Percentiles rank a stretch among this genome's conserved stretches.
phyloP scores from a whole-genome alignment of 2,113 vertebrate genomes.

The Romanogobio albipinnatus region DNA sequence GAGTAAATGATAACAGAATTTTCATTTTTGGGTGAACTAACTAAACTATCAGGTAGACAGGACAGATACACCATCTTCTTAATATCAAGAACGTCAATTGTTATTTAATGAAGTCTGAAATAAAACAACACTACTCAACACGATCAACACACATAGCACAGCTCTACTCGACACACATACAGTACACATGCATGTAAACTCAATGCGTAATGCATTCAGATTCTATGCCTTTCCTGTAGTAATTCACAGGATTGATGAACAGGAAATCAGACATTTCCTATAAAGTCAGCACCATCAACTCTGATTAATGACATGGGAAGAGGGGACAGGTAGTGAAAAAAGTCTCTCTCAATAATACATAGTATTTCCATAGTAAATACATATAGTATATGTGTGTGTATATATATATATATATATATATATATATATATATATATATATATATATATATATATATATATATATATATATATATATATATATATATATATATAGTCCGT shows the following conservation, averaged over 20 bases:
- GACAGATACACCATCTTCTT: not conserved
- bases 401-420: too few species aligned
- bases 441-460: too few species aligned
- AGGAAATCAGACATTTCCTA: constrained; percentile 66
- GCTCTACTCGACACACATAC: not conserved
- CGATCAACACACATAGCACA: not conserved
- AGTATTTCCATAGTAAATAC: not conserved
- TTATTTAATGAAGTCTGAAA: constrained; percentile 35
- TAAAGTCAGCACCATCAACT: constrained; percentile 55
- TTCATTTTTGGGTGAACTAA: not conserved
- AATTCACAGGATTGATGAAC: constrained; percentile 48
- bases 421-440: too few species aligned
- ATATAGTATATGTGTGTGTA: too few species aligned
- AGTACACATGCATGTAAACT: not conserved
- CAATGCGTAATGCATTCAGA: constrained; percentile 37
- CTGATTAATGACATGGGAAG: constrained; percentile 33
- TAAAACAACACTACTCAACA: constrained; percentile 32
- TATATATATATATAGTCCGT: too few species aligned
- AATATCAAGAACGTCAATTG: not conserved
- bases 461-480: too few species aligned
- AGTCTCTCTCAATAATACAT: not conserved
- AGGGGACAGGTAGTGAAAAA: not conserved
- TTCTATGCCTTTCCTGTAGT: constrained; percentile 54
- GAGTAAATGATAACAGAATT: too few species aligned
- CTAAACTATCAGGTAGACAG: not conserved